Evolutionary conservation across 2,888 invertebrate species (phyloP).

Genomic region (Calameuta pallipes): DNA sequence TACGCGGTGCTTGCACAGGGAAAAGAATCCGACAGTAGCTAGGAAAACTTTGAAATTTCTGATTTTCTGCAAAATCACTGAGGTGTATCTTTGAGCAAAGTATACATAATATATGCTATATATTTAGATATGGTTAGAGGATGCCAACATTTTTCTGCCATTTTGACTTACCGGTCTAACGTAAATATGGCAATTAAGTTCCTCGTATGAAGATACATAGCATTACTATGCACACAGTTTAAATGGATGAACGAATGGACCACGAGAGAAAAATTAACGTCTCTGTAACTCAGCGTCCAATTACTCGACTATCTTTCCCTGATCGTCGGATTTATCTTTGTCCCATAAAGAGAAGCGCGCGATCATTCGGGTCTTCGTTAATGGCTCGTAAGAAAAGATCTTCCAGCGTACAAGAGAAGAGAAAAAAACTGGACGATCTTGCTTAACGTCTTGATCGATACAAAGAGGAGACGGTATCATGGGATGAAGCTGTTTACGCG

Average conservation of each 20-base stretch:
- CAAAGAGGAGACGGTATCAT: not conserved
- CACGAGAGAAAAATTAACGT: not conserved
- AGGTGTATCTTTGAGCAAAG: not conserved
- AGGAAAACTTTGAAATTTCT: not conserved
- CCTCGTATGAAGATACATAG: not conserved
- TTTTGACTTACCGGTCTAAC: not conserved
- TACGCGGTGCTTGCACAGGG: not conserved
- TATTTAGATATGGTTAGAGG: not conserved
- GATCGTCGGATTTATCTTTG: not conserved
- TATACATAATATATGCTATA: not conserved
- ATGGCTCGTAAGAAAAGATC: not conserved
- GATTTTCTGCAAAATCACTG: not conserved
- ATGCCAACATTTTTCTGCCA: not conserved
- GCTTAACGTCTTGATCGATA: slow-evolving; percentile 7
- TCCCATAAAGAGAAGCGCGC: not conserved
- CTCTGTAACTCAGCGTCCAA: not conserved
- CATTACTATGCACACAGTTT: not conserved
- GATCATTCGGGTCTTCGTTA: not conserved
- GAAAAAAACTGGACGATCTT: not conserved
- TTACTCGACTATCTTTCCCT: not conserved
- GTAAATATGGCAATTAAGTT: not conserved
- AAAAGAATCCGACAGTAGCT: not conserved
- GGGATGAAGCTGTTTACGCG: not conserved
- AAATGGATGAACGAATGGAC: not conserved
- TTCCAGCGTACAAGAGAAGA: not conserved